These are phyloP conservation scores for Protobothrops flavoviridis DNA, from an alignment of 2,113 vertebrate genomes.

Conservation along the genomic window DNA sequence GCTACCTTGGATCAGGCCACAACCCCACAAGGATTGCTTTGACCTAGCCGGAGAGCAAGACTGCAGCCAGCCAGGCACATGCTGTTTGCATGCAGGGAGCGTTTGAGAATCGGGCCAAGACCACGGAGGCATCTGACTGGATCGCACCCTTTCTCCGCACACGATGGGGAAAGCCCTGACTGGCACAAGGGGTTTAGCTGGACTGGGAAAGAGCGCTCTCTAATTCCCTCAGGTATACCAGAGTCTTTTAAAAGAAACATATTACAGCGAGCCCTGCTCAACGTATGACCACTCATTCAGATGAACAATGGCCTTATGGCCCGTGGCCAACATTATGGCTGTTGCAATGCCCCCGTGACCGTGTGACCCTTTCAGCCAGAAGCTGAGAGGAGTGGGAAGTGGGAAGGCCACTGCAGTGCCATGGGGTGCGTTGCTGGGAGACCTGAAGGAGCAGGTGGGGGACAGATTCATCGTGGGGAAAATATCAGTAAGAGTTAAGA, in stretches of 20 bases:
- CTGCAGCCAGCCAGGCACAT: background rate
- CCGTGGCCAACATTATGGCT: background rate
- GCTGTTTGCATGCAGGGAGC: background rate
- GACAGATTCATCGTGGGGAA: background rate
- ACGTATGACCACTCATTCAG: too few relatives aligned
- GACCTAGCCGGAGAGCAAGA: background rate
- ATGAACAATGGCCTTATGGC: too few relatives aligned
- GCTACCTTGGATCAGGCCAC: background rate
- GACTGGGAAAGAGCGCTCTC: background rate
- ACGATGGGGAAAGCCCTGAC: background rate
- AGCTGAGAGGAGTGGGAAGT: background rate
- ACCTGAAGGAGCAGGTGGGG: background rate
- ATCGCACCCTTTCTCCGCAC: background rate
- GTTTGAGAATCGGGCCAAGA: background rate
- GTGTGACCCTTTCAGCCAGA: background rate
- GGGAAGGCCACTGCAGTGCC: background rate
- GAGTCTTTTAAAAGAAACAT: background rate
- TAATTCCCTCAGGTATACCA: background rate
- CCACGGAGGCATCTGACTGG: background rate
- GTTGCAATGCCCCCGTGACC: too few relatives aligned
- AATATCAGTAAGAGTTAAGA: background rate
- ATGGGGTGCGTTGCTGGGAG: background rate
- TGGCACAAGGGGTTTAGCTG: background rate
- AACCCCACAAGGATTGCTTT: background rate
- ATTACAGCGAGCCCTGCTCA: background rate